Base-by-base conservation (phyloP, 2,888 invertebrate genomes). In the Frankliniella intonsa region DNA sequence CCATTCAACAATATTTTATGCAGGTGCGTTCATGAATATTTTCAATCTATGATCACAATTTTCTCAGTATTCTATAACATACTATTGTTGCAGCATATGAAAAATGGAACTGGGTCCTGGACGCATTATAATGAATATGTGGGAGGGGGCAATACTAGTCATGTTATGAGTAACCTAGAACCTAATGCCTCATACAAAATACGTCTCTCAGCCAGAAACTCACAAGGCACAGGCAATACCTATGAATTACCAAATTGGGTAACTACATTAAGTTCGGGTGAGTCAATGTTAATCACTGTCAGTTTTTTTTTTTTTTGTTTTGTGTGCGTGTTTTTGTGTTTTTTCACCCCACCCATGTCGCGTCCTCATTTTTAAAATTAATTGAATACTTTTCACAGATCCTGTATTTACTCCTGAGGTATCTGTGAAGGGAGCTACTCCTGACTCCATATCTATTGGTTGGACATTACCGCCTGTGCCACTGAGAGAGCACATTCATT, bases 391-490 rank as follows among this genome's bases (percentile, higher is more conserved):
- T 87, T n/a, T n/a, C n/a, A 3, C 84, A 87, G 95, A 95, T 89
- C 95, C 95, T 0, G 89, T 91, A 83, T 96, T 95, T 86, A 90
- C 94, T 80, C 96, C 96, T 0, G 92, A 92, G 86, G 93, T 95
- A 79, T 91, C 93, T 80, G 93, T 95, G 0, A 95, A 94, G 65
- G 96, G 90, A 2, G 91, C 90, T 22, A 91, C 91, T 10, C 89
- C 90, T 19, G 93, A 93, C 49, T 94, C 95, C 0, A 94, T 96
- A 83, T 95, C 95, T 0, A 93, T 96, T 81, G 93, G 94, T 0
- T 96, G 95, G 95, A 90, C 90, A 50, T 90, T 92, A 0, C 94
- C 95, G 0, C 91, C 93, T 0, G 87, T 89, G 0, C 89, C 92
- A 27, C 89, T 94, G 17, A 90, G 91, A 17, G 91, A 93, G 83